These are phyloP conservation scores for Ephestia elutella DNA, from an alignment of 1,140 invertebrate species.

Conservation along the genomic window DNA sequence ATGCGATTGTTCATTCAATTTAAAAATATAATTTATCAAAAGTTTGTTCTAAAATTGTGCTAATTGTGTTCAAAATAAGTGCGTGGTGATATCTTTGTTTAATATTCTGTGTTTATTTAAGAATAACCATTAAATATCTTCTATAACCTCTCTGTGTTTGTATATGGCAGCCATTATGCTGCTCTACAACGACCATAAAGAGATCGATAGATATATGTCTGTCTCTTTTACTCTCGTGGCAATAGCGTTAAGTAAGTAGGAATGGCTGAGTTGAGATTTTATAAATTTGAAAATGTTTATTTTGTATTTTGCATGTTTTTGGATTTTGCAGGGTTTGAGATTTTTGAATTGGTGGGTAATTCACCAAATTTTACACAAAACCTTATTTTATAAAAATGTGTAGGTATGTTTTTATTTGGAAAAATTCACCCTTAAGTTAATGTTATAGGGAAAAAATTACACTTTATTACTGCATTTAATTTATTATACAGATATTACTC, in stretches of 20 bases:
- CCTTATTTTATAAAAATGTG: too few species aligned
- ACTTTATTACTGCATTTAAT: too few species aligned
- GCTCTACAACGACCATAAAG: constrained; percentile 26
- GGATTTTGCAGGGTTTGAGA: constrained; percentile 7
- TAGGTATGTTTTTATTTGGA: too few species aligned
- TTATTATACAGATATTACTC: too few species aligned
- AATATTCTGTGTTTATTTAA: constrained; percentile 8
- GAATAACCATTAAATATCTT: constrained; percentile 29
- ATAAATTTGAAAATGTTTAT: neutral
- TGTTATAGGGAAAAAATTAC: too few species aligned
- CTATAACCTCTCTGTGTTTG: constrained; percentile 29
- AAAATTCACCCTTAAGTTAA: too few species aligned
- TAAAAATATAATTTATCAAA: constrained; percentile 29
- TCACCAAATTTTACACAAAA: too few species aligned
- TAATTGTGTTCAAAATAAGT: constrained; percentile 26
- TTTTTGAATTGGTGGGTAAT: too few species aligned
- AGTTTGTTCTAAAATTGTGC: constrained; percentile 14
- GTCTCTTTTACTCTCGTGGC: constrained; percentile 41
- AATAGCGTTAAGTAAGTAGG: constrained; percentile 13
- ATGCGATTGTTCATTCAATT: constrained; percentile 48
- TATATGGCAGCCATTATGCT: constrained; percentile 54
- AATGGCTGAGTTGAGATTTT: constrained; percentile 6
- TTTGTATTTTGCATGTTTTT: neutral
- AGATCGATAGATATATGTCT: constrained; percentile 39
- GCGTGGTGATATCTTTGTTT: constrained; percentile 14